Conservation (phyloP, 2,888 invertebrate genomes). For the Operophtera brumata region DNA sequence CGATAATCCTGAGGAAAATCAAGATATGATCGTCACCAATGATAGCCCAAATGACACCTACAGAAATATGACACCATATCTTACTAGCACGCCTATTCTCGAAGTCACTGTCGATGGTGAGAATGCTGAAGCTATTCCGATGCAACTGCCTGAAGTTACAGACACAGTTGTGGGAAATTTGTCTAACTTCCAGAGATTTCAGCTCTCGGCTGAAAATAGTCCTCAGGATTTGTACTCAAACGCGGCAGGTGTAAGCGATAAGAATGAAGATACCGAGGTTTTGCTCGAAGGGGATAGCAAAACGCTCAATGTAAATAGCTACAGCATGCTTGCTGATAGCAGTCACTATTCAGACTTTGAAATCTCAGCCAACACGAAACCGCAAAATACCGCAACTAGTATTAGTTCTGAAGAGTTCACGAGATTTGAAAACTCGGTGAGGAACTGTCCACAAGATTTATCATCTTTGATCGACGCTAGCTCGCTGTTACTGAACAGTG, state of each 20-base stretch:
- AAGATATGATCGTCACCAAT: conserved; percentile 35
- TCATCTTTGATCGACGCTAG: conserved; percentile 60
- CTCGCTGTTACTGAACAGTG: conserved; percentile 55
- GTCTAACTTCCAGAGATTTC: conserved; percentile 58
- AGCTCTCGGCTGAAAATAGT: conserved; percentile 58
- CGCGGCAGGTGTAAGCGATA: conserved; percentile 28
- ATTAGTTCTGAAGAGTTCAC: conserved; percentile 61
- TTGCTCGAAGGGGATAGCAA: conserved; percentile 56
- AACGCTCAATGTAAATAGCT: conserved; percentile 48
- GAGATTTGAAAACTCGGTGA: conserved; percentile 58
- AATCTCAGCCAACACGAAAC: conserved; percentile 53
- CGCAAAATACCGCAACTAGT: conserved; percentile 63
- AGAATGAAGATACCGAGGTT: conserved; percentile 43
- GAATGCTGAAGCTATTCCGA: conserved; percentile 44
- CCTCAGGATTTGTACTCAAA: conserved; percentile 51
- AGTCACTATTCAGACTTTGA: conserved; percentile 66
- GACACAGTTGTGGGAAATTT: conserved; percentile 42
- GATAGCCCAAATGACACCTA: conserved; percentile 56
- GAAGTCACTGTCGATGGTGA: conserved; percentile 37
- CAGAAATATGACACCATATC: conserved; percentile 53
- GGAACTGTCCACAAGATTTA: conserved; percentile 61
- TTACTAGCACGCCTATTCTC: conserved; percentile 67
- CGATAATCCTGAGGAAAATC: conserved; percentile 40
- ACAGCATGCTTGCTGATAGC: conserved; percentile 43
- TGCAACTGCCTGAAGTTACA: conserved; percentile 44